Conservation (phyloP, 2,797 vertebrate species). For the Rhinichthys osculus region DNA sequence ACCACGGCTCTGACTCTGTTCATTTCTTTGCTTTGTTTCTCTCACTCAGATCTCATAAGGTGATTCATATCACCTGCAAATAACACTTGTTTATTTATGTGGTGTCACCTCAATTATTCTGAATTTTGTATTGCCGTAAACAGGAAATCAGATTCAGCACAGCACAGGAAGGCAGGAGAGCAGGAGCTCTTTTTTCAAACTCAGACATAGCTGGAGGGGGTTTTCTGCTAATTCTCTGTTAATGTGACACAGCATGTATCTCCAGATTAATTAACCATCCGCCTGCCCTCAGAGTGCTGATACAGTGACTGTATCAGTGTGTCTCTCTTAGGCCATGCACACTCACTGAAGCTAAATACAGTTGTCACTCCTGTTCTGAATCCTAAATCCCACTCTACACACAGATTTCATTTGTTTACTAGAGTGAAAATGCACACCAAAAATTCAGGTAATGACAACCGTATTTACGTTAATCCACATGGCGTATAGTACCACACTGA, state of each 20-base stretch:
- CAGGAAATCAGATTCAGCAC: conserved; percentile 18
- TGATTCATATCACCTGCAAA: conserved; percentile 28
- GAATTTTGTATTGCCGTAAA: conserved; percentile 14
- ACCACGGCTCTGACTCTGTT: not conserved
- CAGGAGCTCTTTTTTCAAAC: conserved; percentile 20
- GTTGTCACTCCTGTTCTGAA: not conserved
- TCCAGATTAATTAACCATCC: conserved; percentile 60
- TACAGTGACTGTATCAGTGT: conserved; percentile 43
- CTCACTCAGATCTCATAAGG: conserved; percentile 8
- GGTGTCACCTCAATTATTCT: conserved; percentile 5
- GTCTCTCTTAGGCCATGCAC: conserved; percentile 19
- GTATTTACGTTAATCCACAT: not conserved
- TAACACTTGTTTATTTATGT: conserved; percentile 24
- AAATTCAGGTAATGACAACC: not conserved
- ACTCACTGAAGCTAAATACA: conserved; percentile 18
- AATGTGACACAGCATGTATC: conserved; percentile 60
- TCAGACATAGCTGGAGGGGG: conserved; percentile 48
- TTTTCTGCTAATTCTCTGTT: conserved; percentile 62
- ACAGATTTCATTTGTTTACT: not conserved
- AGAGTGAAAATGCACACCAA: not conserved
- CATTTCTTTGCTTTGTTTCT: conserved; percentile 2
- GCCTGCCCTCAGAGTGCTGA: conserved; percentile 54
- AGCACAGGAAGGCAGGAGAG: conserved; percentile 2
- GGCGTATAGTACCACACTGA: not conserved
- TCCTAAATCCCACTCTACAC: conserved; percentile 1